Conservation (phyloP, 2,888 invertebrate species). For the Polia nebulosa region DNA sequence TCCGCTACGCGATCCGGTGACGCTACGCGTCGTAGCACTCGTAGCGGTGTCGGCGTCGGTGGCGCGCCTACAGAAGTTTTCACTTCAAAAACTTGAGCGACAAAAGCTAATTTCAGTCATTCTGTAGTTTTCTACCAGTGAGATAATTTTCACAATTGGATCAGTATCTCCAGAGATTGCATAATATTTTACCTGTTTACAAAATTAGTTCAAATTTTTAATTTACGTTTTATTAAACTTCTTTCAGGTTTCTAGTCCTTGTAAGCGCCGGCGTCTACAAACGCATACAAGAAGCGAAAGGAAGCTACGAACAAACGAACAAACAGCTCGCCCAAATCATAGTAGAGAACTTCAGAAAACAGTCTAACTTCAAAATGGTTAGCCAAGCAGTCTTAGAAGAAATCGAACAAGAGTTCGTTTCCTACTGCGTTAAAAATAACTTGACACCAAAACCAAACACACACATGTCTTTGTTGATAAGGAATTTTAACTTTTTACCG, state of each 20-base stretch:
- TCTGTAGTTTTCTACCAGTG: too few species aligned
- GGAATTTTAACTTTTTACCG: constrained; percentile 96
- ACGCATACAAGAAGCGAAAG: constrained; percentile 94
- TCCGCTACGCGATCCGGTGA: too few species aligned
- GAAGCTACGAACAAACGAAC: constrained; percentile 94
- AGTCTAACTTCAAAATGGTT: constrained; percentile 95
- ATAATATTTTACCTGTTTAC: too few species aligned
- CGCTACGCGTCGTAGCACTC: too few species aligned
- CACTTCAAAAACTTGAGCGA: too few species aligned
- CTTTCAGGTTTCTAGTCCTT: constrained; percentile 93
- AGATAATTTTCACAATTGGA: too few species aligned
- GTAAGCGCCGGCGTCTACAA: constrained; percentile 97
- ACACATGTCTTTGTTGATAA: constrained; percentile 96
- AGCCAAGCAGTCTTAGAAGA: constrained; percentile 97
- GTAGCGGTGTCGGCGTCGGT: too few species aligned
- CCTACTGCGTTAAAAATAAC: constrained; percentile 92
- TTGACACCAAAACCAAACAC: constrained; percentile 92
- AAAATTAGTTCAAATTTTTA: too few species aligned
- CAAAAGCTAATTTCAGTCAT: too few species aligned
- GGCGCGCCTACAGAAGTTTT: too few species aligned
- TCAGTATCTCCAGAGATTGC: too few species aligned
- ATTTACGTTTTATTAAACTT: background rate
- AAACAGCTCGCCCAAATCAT: constrained; percentile 95
- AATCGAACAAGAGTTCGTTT: constrained; percentile 95
- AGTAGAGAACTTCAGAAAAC: constrained; percentile 95